Conservation (phyloP, 2,888 invertebrate genomes). For the Andrena praecox region DNA sequence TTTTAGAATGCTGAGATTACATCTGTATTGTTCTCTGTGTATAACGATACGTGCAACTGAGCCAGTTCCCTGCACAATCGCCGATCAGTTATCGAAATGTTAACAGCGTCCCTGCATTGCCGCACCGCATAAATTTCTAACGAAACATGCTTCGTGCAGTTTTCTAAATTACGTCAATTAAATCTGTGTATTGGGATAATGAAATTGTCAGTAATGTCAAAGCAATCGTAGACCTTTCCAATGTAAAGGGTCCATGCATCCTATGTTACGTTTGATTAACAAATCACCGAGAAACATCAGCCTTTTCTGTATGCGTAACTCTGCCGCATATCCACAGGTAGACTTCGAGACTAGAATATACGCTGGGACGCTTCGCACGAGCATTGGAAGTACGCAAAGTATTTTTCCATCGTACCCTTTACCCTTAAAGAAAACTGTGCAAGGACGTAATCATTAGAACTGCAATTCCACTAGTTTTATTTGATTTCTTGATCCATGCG, state of each 20-base stretch:
- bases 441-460: conserved; percentile 51
- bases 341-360: conserved; percentile 51
- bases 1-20: conserved; percentile 61
- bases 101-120: conserved; percentile 65
- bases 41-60: conserved; percentile 58
- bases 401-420: conserved; percentile 46
- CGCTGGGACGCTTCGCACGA: conserved; percentile 47
- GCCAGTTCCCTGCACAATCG: conserved; percentile 57
- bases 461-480: conserved; percentile 65
- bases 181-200: conserved; percentile 53
- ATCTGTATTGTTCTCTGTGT: conserved; percentile 63
- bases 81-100: conserved; percentile 63
- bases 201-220: conserved; percentile 56
- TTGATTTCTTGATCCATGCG: conserved; percentile 57
- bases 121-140: conserved; percentile 65
- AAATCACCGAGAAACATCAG: conserved; percentile 49
- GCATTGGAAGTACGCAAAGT: conserved; percentile 45
- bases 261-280: conserved; percentile 53
- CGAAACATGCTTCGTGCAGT: conserved; percentile 54
- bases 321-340: conserved; percentile 47
- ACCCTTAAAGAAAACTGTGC: conserved; percentile 45
- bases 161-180: conserved; percentile 70
- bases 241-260: conserved; percentile 56
- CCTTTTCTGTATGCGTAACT: conserved; percentile 49
- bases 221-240: conserved; percentile 72